Base-by-base conservation (phyloP, 2,888 invertebrate genomes). In the Philhelius pedissequus region DNA sequence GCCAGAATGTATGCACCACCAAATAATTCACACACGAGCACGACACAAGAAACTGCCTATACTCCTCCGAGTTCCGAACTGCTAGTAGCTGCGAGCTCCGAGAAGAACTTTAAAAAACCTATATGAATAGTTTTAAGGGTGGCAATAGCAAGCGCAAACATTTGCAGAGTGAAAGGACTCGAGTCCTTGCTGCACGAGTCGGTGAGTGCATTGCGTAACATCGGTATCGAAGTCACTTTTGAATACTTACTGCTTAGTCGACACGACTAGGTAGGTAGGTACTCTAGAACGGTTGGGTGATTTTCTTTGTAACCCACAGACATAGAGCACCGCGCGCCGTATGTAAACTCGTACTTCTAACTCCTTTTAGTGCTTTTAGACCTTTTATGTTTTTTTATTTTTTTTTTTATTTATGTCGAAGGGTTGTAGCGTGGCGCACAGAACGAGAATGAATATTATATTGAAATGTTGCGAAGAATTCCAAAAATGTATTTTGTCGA, bases 391-490 rank as follows among this genome's bases (percentile, higher is more conserved):
- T 62, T 62, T 18, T 43, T 27, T 40, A 15, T 43, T 43, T 62
- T 50, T 60, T 32, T 73, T 74, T 48, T 64, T 22, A 38, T 54
- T 68, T 69, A 66, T 58, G 13, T 58, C 27, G 56, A 32, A 60
- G 60, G 68, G 66, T 71, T 80, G 60, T 58, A 43, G 43, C 25
- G 27, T 64, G 56, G 71, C 80, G 38, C 52, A 54, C 48, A 58
- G 50, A 78, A 77, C 71, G 48, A 48, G 48, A 69, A 83, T 71
- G 79, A 84, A 80, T 84, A 84, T 79, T 84, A 80, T 84, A 80
- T 84, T 84, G 84, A 84, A 84, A 84, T 84, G 84, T 84, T 84
- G 84, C 84, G 68, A 84, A 84, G 84, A 84, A 84, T 84, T 84
- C 75, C 84, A 84, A 84, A 84, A 84, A 84, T 84, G 45, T 84